These are phyloP conservation scores for Eumeta japonica DNA, from an alignment of 1,140 invertebrate species.

Conservation along the genomic window DNA sequence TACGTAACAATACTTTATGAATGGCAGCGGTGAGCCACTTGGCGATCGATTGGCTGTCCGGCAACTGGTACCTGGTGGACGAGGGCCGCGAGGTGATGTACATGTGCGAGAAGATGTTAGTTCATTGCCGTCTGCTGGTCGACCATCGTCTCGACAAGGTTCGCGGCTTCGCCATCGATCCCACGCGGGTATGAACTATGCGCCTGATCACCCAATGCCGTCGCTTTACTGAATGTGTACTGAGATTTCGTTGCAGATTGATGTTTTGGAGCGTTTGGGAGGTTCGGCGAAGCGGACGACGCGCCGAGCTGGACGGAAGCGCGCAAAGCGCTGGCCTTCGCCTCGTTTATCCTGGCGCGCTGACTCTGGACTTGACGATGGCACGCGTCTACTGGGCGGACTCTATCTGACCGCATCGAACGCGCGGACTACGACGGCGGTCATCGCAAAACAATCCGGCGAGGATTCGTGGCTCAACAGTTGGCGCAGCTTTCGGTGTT, in stretches of 20 bases:
- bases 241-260: slow-evolving; percentile 47
- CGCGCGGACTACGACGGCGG: slow-evolving; percentile 69
- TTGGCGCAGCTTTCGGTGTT: slow-evolving; percentile 70
- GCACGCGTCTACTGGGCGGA: slow-evolving; percentile 78
- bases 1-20: slow-evolving; percentile 5
- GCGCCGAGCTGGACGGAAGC: slow-evolving; percentile 64
- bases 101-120: slow-evolving; percentile 65
- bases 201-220: slow-evolving; percentile 21
- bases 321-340: slow-evolving; percentile 50
- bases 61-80: slow-evolving; percentile 85
- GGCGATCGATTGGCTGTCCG: slow-evolving; percentile 81
- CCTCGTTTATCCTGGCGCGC: slow-evolving; percentile 68
- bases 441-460: slow-evolving; percentile 65
- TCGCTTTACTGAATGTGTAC: background rate
- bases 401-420: slow-evolving; percentile 72
- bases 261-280: slow-evolving; percentile 81
- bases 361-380: slow-evolving; percentile 72
- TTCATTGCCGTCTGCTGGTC: slow-evolving; percentile 69
- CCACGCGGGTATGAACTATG: slow-evolving; percentile 62
- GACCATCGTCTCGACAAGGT: slow-evolving; percentile 71
- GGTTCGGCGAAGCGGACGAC: slow-evolving; percentile 62
- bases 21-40: slow-evolving; percentile 67
- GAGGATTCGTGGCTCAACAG: slow-evolving; percentile 62
- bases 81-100: slow-evolving; percentile 70
- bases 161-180: slow-evolving; percentile 78